Base-by-base conservation (phyloP, 2,113 vertebrate species). In the Callipepla squamata region DNA sequence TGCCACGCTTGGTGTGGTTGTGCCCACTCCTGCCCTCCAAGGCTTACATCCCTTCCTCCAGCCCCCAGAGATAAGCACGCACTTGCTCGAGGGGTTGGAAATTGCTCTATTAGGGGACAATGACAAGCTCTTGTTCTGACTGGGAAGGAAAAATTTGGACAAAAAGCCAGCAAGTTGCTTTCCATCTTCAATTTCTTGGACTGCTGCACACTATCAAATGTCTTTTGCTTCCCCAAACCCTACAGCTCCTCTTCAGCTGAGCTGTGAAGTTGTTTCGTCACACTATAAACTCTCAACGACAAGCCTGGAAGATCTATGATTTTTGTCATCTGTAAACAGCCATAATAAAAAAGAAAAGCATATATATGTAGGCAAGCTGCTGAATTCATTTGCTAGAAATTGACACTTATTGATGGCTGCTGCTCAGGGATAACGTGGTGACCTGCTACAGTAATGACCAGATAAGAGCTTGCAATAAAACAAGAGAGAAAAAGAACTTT, bases 241-340 rank as follows among this genome's bases (percentile, higher is more conserved):
- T 66, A 70, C 58, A 85, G 86, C 81, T 95, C 80, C 86, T 95
- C 89, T 93, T 94, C 83, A 79, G 70, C 74, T 95, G 84, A 94
- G 36, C 86, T 87, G 62, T 94, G 80, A 96, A 92, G 94, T 69
- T 94, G 88, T 93, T 96, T 81, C 86, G 81, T 94, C 83, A 89
- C 70, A 68, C 81, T 86, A 92, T 84, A 93, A 92, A 90, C 62
- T 81, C 86, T 87, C 84, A 93, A 20, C 79, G 80, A 96, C 86
- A 93, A 92, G 84, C 74, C 74, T 88, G 85, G 48, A 85, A 87
- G 95, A 96, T 90, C 90, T 92, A 96, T 78, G 69, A 93, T 79
- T 92, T 96, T 89, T 95, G 92, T 87, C 92, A 94, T 89, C 92
- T 92, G 94, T 95, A 96, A 96, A 94, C 58, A 94, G 74, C 66